Evolutionary conservation across 2,797 vertebrate genomes (phyloP).

Genomic region (Betta splendens): DNA sequence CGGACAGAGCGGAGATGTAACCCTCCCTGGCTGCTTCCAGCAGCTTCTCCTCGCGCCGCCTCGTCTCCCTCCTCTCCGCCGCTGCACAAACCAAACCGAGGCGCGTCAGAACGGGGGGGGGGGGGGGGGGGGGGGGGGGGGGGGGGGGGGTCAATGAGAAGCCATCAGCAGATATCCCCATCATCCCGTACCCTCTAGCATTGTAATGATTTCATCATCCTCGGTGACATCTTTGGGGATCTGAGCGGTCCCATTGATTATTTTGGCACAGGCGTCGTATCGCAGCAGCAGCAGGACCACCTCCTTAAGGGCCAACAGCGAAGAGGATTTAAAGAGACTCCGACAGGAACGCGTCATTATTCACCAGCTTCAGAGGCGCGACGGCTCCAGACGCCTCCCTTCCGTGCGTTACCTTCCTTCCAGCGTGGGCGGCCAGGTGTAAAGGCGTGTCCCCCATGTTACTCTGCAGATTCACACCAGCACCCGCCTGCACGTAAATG

Average conservation of each 20-base stretch:
- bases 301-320: conserved; percentile 75
- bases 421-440: conserved; percentile 88
- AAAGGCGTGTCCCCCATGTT: conserved; percentile 90
- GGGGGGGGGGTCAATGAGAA: no score
- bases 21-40: conserved; percentile 89
- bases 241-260: conserved; percentile 90
- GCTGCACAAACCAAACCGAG: conserved; percentile 79
- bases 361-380: no score
- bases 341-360: no score
- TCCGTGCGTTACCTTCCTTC: conserved; percentile 85
- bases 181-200: conserved; percentile 89
- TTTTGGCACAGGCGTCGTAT: conserved; percentile 83
- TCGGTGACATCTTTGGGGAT: conserved; percentile 90
- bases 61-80: conserved; percentile 88
- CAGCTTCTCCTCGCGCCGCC: conserved; percentile 86
- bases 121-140: no score
- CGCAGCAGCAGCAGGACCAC: conserved; percentile 90
- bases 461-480: conserved; percentile 87
- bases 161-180: conserved; percentile 8
- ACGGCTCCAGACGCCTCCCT: conserved; percentile 4
- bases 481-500: conserved; percentile 86
- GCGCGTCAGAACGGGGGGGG: conserved; percentile 46
- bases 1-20: conserved; percentile 77
- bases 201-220: conserved; percentile 91
- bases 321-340: neutral